phyloP scores from a whole-genome alignment of 2,888 invertebrate species.

The Tipula vernalis region DNA sequence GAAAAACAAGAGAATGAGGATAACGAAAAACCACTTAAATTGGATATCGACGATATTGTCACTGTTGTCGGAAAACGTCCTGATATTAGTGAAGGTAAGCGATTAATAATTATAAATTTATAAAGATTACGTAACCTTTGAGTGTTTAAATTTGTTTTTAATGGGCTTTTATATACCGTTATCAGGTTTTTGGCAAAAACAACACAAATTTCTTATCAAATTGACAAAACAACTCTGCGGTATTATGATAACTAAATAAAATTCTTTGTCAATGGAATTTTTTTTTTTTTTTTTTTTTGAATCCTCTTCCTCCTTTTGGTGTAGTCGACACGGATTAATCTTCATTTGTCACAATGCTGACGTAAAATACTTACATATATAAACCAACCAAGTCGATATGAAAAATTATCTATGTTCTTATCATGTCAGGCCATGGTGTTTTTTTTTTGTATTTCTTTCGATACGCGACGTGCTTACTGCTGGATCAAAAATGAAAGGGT shows the following conservation, averaged over 20 bases:
- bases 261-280: background rate
- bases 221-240: background rate
- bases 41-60: conserved; percentile 22
- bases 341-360: background rate
- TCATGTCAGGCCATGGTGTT: background rate
- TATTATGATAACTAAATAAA: background rate
- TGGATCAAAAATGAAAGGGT: background rate
- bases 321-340: background rate
- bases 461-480: background rate
- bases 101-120: background rate
- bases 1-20: conserved; percentile 44
- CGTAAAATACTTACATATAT: background rate
- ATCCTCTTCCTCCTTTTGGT: background rate
- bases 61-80: background rate
- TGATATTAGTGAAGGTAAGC: background rate
- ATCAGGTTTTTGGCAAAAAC: background rate
- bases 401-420: background rate
- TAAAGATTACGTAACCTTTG: background rate
- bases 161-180: background rate
- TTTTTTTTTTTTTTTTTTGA: background rate
- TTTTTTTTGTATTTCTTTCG: background rate
- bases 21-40: conserved; percentile 37
- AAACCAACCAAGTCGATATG: background rate
- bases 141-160: background rate
- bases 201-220: background rate